Percentiles rank a stretch among this genome's conserved stretches.
phyloP scores from a whole-genome alignment of 2,888 invertebrate species.

The Electrophaes corylata region DNA sequence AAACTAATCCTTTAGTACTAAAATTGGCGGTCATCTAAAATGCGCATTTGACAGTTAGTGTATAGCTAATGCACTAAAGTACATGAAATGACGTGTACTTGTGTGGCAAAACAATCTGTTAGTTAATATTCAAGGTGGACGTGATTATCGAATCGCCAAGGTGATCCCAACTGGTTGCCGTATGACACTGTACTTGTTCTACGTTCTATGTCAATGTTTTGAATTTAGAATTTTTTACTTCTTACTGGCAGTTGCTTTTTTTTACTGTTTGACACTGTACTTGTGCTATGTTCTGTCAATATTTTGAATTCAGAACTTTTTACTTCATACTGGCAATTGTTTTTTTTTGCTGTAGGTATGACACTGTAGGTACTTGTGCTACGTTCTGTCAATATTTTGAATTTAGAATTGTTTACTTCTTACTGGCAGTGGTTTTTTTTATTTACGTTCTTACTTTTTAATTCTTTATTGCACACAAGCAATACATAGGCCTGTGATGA shows the following conservation, averaged over 20 bases:
- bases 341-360: no score
- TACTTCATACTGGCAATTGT: slow-evolving; percentile 11
- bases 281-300: slow-evolving; percentile 35
- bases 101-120: slow-evolving; percentile 68
- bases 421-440: no score
- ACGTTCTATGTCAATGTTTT: slow-evolving; percentile 41
- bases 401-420: no score
- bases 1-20: background rate
- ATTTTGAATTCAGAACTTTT: slow-evolving; percentile 39
- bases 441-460: no score
- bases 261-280: background rate
- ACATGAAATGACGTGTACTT: slow-evolving; percentile 43
- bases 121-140: slow-evolving; percentile 81
- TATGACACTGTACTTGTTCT: slow-evolving; percentile 35
- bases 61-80: slow-evolving; percentile 35
- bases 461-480: no score
- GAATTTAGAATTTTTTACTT: slow-evolving; percentile 37
- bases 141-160: slow-evolving; percentile 80
- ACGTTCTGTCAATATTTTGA: no score
- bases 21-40: slow-evolving; percentile 16
- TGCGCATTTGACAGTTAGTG: slow-evolving; percentile 30
- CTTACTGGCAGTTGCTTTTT: slow-evolving; percentile 9
- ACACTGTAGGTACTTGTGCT: no score
- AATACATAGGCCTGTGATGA: no score
- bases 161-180: slow-evolving; percentile 61